Percentiles rank a stretch among this genome's conserved stretches.
Conservation (phyloP, 35 echinoderm and acorn worm genomes). For the Ptychodera flava region DNA sequence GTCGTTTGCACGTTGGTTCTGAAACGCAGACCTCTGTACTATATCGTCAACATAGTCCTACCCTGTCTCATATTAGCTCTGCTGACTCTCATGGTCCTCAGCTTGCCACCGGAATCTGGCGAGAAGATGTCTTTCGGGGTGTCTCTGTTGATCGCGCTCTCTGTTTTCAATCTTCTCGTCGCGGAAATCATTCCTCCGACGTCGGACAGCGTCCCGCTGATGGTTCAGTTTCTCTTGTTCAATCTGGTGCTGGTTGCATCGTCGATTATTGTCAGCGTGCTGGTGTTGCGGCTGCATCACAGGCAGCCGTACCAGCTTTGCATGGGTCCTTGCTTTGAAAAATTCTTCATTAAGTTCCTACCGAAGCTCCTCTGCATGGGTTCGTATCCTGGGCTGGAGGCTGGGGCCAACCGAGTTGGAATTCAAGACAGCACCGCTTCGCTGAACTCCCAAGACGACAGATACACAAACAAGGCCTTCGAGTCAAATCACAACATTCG, state of each 20-base stretch:
- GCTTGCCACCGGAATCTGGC: slow-evolving; percentile 75
- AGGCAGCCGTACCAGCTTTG: slow-evolving; percentile 62
- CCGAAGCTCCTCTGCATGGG: slow-evolving; percentile 61
- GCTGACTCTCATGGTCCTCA: slow-evolving; percentile 85
- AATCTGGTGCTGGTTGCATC: slow-evolving; percentile 86
- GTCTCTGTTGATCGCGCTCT: slow-evolving; percentile 83
- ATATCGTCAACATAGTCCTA: slow-evolving; percentile 87
- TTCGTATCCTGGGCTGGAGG: too few species aligned
- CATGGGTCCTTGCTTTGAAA: slow-evolving; percentile 64
- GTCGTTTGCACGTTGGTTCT: slow-evolving; percentile 74
- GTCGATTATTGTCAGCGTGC: slow-evolving; percentile 75
- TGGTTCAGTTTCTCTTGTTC: slow-evolving; percentile 86
- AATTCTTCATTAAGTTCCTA: slow-evolving; percentile 69
- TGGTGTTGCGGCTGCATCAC: slow-evolving; percentile 79
- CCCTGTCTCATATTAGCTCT: slow-evolving; percentile 83
- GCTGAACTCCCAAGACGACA: too few species aligned
- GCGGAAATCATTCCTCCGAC: slow-evolving; percentile 90
- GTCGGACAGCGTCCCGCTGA: slow-evolving; percentile 70
- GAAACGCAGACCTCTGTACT: slow-evolving; percentile 83
- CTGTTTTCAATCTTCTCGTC: slow-evolving; percentile 91
- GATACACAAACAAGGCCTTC: too few species aligned
- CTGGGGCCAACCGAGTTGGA: too few species aligned
- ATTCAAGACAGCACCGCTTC: too few species aligned
- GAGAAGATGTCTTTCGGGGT: slow-evolving; percentile 81
- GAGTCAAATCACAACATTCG: too few species aligned